Evolutionary conservation across 2,113 vertebrate genomes (phyloP), one percentile per base, ranked within the genome.

Genomic region (Procavia capensis): DNA sequence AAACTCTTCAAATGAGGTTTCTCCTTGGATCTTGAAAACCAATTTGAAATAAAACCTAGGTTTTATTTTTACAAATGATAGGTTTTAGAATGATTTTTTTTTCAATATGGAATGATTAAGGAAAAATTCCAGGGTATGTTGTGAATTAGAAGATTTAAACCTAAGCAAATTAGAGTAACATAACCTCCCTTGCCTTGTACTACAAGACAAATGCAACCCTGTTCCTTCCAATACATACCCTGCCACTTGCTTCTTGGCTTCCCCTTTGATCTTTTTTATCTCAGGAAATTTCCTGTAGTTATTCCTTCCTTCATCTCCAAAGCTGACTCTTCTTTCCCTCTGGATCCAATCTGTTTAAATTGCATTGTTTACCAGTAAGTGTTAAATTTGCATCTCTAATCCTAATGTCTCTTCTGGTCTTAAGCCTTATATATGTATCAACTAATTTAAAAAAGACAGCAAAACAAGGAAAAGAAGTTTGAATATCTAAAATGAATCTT

Each of bases 301-400:
- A 20, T 5, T 0, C 25, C 29, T 1, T 17, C 36, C 17, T 64
- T 78, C 25, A 19, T 9, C 5, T 41, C 1, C 0, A 22, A 1
- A 20, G 0, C n/a, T 39, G 2, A 74, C 11, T 41, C 9, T 2
- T 66, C 2, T 13, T 66, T 83, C 81, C 2, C 19, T 66, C 10
- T 13, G 16, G 8, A 5, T 45, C 43, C n/a, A 45, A 45, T 72
- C 16, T 13, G 36, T 80, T 68, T 36, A 92, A 59, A 70, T 54
- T 29, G 17, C 39, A 41, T n/a, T 34, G 72, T 85, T 79, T 85
- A n/a, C 34, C 41, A 61, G 50, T 88, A 54, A 88, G 57, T 72
- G 50, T 47, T 66, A 76, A 50, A 89, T 80, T 72, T 94, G 17
- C 5, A 39, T 54, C 13, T 41, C 5, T 45, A 34, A 5, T 83